Base-by-base conservation (phyloP, 2,888 invertebrate genomes). In the Drosophila meridionalis region DNA sequence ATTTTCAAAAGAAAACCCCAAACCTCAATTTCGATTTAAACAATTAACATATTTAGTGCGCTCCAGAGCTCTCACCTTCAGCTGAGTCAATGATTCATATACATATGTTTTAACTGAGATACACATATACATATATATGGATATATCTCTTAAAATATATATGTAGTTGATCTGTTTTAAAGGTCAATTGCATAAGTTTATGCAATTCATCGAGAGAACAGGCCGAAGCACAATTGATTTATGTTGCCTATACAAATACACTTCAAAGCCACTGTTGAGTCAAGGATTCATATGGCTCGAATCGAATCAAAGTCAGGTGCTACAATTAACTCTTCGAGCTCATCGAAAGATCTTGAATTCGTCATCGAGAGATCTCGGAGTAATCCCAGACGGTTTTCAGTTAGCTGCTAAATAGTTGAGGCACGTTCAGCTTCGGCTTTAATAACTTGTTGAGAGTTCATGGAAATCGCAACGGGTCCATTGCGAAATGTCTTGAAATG, bases 391-490 rank as follows among this genome's bases (percentile, higher is more conserved):
- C 58, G 62, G 60, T 26, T 26, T 26, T 26, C 4, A 28, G 8
- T 6, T 6, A 26, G 12, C 58, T 56, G 77, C 76, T 78, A 76
- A 78, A 71, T 80, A 48, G 34, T 67, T 76, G 36, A 66, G 55
- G 57, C 80, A 78, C 80, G 76, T 67, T 77, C 53, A 32, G 34
- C 58, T 65, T 9, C 30, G 8, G 30, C 14, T 28, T 59, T 32
- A 30, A 48, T 75, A 48, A 70, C n/a, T 53, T 20, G 56, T 52
- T 45, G 47, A 48, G 71, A 34, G 52, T 80, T 78, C 80, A 71
- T 71, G 72, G 67, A 64, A 68, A 61, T 53, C 36, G 28, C 9
- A 28, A 0, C 56, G 67, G 45, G 60, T 72, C 11, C 56, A 4
- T 45, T 61, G 32, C 28, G 48, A 72, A 66, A 59, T 56, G n/a